Conservation (phyloP, 2,113 vertebrate genomes). For the Recurvirostra avosetta region DNA sequence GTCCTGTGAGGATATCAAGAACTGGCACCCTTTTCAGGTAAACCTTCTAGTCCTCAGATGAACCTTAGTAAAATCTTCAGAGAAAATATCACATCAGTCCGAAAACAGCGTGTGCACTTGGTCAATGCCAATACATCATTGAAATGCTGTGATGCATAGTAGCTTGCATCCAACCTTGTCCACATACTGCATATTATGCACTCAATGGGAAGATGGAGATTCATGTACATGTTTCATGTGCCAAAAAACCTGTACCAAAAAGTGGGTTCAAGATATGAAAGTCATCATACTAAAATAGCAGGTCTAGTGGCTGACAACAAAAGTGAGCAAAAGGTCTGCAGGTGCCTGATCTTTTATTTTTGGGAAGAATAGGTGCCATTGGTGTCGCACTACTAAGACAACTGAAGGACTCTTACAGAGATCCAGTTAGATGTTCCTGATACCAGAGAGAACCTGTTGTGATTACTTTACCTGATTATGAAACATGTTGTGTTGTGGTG, state of each 20-base stretch:
- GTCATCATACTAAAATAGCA: neutral
- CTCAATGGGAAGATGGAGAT: neutral
- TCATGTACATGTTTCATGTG: neutral
- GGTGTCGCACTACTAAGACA: neutral
- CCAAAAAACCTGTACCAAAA: neutral
- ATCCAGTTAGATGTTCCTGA: neutral
- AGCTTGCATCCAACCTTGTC: neutral
- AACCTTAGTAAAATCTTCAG: neutral
- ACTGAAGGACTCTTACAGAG: neutral
- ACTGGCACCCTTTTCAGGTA: neutral
- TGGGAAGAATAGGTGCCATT: neutral
- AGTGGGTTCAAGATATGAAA: neutral
- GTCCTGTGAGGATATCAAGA: neutral
- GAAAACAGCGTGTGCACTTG: neutral
- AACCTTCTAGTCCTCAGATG: neutral
- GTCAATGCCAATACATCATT: neutral
- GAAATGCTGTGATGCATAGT: neutral
- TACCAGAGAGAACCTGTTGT: neutral
- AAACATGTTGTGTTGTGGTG: neutral
- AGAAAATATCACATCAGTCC: neutral
- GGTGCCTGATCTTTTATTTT: neutral
- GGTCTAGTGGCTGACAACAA: neutral
- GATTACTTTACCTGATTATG: neutral
- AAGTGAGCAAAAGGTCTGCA: neutral
- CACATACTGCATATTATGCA: neutral